These are phyloP conservation scores for Acleris emargana DNA, from an alignment of 2,888 invertebrate species.

Conservation along the genomic window DNA sequence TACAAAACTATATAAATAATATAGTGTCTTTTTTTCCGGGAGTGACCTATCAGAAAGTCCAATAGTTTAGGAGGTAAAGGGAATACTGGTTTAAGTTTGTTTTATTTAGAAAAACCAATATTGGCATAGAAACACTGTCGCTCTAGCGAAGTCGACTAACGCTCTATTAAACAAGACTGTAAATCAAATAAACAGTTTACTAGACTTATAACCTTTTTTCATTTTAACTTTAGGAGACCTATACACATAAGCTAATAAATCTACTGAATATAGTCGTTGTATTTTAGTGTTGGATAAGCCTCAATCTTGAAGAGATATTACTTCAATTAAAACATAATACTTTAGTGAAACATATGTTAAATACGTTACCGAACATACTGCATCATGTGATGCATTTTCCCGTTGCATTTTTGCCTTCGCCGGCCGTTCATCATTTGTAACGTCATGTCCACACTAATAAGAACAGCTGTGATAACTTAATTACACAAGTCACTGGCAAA, in stretches of 20 bases:
- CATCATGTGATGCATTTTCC: constrained; percentile 68
- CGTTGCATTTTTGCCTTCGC: constrained; percentile 53
- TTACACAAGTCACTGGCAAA: constrained; percentile 11
- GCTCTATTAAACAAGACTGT: background rate
- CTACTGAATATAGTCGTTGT: too few species aligned
- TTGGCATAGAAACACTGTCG: too few species aligned
- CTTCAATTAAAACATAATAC: too few species aligned
- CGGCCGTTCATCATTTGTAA: constrained; percentile 49
- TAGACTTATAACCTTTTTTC: background rate
- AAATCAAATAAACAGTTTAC: background rate
- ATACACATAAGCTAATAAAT: too few species aligned
- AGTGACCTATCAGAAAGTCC: too few species aligned
- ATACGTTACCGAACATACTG: constrained; percentile 62
- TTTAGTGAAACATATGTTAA: constrained; percentile 1
- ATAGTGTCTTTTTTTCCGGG: too few species aligned
- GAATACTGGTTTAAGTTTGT: too few species aligned
- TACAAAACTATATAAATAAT: too few species aligned
- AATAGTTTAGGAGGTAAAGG: too few species aligned
- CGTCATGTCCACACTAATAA: constrained; percentile 48
- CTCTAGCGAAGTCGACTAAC: background rate
- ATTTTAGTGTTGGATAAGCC: too few species aligned
- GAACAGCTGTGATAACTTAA: constrained; percentile 16
- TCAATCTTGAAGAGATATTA: too few species aligned
- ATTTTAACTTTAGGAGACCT: background rate
- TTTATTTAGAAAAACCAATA: too few species aligned